Evolutionary conservation across 2,888 invertebrate species (phyloP).

Genomic region (Coremacera marginata): DNA sequence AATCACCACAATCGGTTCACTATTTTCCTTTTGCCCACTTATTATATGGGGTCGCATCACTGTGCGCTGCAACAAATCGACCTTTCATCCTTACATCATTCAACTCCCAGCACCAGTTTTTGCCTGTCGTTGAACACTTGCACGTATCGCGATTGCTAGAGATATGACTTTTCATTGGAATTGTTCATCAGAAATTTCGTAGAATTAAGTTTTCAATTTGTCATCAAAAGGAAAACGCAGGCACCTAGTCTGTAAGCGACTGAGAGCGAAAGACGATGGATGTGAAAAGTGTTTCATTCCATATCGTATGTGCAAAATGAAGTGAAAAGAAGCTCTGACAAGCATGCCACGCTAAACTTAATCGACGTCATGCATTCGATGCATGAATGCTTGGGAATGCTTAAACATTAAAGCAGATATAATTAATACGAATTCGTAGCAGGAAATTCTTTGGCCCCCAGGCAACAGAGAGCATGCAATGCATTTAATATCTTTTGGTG

Average conservation of each 20-base stretch:
- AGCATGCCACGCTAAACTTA: constrained; percentile 26
- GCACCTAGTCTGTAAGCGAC: constrained; percentile 39
- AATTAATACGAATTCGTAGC: constrained; percentile 33
- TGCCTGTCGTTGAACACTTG: not conserved
- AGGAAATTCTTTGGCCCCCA: constrained; percentile 21
- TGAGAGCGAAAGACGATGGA: not conserved
- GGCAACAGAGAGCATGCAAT: not conserved
- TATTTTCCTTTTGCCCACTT: too few species aligned
- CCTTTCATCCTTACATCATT: not conserved
- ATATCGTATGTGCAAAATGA: constrained; percentile 40
- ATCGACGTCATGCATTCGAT: not conserved
- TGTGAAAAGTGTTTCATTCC: constrained; percentile 54
- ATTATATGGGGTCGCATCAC: too few species aligned
- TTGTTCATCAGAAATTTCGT: not conserved
- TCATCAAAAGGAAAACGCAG: constrained; percentile 57
- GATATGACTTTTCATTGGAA: not conserved
- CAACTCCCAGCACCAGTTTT: too few species aligned
- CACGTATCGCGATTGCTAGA: not conserved
- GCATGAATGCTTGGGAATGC: not conserved
- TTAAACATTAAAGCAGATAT: constrained; percentile 17
- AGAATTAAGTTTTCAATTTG: constrained; percentile 55
- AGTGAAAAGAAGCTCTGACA: constrained; percentile 47
- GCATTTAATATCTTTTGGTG: not conserved
- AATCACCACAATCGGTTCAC: too few species aligned
- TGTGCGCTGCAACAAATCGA: constrained; percentile 5